phyloP scores from a whole-genome alignment of 2,113 vertebrate genomes.

The Oxyruncus cristatus region DNA sequence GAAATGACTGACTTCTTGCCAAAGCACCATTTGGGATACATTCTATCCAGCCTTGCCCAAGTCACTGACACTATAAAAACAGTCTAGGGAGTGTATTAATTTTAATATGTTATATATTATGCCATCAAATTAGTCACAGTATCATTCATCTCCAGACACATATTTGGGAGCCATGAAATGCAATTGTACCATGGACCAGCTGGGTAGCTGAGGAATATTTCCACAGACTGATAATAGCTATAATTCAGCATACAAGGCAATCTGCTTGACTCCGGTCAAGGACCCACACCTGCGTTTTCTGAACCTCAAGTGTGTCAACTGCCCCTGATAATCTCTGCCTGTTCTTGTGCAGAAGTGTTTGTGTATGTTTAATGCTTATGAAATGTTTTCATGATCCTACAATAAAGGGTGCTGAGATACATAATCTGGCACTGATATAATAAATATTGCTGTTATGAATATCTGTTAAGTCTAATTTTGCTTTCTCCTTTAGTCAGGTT shows the following conservation, averaged over 20 bases:
- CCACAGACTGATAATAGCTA: background rate
- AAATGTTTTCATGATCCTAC: background rate
- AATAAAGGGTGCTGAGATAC: background rate
- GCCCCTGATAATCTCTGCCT: background rate
- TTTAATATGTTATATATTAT: slow-evolving; percentile 35
- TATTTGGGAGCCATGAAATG: background rate
- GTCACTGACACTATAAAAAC: slow-evolving; percentile 7
- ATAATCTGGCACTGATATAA: background rate
- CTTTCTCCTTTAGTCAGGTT: background rate
- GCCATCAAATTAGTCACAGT: slow-evolving; percentile 37
- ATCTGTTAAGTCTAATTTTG: background rate
- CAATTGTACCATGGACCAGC: background rate
- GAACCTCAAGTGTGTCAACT: background rate
- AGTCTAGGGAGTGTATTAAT: background rate
- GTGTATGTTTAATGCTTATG: background rate
- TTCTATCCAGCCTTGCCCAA: slow-evolving; percentile 12
- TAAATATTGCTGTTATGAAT: background rate
- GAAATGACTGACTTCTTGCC: slow-evolving; percentile 1
- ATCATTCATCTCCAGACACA: slow-evolving; percentile 7
- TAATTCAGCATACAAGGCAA: background rate
- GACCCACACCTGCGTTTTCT: background rate
- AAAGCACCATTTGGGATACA: slow-evolving; percentile 40
- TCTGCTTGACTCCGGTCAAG: rapidly evolving
- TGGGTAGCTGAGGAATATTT: slow-evolving; percentile 1
- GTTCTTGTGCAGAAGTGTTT: background rate